Conservation (phyloP, 2,888 invertebrate species). For the Caenorhabditis sp. region DNA sequence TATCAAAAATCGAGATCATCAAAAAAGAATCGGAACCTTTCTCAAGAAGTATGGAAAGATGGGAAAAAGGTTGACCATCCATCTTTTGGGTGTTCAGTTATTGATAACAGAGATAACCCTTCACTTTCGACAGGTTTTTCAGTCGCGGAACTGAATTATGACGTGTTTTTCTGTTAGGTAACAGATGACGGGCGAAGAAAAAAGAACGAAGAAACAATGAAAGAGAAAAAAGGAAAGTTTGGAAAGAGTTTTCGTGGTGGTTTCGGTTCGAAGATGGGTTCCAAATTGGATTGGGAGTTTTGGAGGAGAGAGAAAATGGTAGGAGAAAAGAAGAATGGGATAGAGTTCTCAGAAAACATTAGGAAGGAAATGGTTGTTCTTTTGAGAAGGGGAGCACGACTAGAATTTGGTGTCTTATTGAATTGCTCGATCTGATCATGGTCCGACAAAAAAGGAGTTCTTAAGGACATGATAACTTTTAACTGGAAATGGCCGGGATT, state of each 20-base stretch:
- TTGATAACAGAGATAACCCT: constrained; percentile 13
- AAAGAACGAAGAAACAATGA: constrained; percentile 18
- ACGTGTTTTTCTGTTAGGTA: constrained; percentile 29
- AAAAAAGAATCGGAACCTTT: neutral
- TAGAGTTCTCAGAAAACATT: neutral
- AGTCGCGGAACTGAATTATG: constrained; percentile 46
- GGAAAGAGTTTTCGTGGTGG: neutral
- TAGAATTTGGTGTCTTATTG: too few species aligned
- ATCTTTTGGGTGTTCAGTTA: constrained; percentile 11
- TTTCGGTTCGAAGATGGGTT: constrained; percentile 40
- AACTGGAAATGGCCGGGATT: too few species aligned
- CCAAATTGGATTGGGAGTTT: constrained; percentile 26
- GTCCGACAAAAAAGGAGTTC: too few species aligned
- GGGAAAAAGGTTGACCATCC: neutral
- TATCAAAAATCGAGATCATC: constrained; percentile 36
- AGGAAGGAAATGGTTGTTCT: neutral
- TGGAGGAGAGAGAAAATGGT: constrained; percentile 1
- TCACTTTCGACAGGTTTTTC: constrained; percentile 44
- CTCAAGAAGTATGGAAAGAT: constrained; percentile 6
- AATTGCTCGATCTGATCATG: too few species aligned
- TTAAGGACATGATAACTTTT: too few species aligned
- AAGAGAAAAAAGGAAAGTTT: constrained; percentile 9
- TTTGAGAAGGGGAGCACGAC: neutral
- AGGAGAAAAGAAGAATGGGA: neutral
- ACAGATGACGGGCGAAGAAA: constrained; percentile 12